Conservation (phyloP, 2,888 invertebrate species). For the Machimus atricapillus region DNA sequence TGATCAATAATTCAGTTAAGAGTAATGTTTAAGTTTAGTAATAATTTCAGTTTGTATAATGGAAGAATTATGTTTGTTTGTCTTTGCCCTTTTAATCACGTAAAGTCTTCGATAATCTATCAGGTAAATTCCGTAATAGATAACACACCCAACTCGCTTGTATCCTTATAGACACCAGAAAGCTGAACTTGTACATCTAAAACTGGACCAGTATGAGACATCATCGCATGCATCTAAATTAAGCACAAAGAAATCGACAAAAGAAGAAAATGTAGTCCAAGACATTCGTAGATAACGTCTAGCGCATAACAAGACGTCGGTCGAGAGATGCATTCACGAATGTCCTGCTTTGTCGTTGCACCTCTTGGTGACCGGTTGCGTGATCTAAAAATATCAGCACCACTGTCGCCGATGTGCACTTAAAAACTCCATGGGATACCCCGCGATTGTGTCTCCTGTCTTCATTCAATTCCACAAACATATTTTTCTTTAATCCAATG, state of each 20-base stretch:
- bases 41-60: no score
- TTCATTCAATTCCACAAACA: constrained; percentile 22
- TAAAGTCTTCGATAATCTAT: background rate
- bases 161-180: background rate
- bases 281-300: constrained; percentile 7
- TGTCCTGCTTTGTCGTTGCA: constrained; percentile 28
- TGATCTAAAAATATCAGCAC: constrained; percentile 23
- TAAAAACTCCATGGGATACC: constrained; percentile 7
- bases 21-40: no score
- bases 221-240: constrained; percentile 24
- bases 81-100: no score
- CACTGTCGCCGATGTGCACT: constrained; percentile 15
- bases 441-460: constrained; percentile 15
- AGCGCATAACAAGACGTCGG: constrained; percentile 1
- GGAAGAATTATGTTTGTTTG: no score
- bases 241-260: constrained; percentile 24
- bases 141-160: background rate
- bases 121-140: background rate
- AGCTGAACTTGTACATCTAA: background rate
- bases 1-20: no score
- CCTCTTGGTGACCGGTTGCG: constrained; percentile 1
- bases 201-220: background rate
- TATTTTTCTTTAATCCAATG: constrained; percentile 15
- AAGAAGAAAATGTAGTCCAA: constrained; percentile 20
- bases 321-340: background rate